Evolutionary conservation across 2,888 invertebrate species (phyloP).

Genomic region (Minunthozetes semirufus): DNA sequence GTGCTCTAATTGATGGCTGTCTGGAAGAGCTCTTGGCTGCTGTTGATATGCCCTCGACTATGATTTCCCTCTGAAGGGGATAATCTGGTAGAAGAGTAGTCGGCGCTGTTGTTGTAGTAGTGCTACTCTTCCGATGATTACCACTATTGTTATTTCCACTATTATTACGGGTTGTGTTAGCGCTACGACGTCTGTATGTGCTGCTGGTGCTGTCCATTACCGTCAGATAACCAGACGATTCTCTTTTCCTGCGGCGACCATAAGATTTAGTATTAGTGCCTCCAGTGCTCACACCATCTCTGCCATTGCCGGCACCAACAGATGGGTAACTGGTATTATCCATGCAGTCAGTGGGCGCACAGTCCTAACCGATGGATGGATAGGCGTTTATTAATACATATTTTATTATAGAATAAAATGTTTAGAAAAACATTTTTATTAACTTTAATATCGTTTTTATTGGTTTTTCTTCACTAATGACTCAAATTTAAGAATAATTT

Average conservation of each 20-base stretch:
- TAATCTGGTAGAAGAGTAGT: slow-evolving; percentile 41
- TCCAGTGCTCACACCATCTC: neutral
- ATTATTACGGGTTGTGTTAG: neutral
- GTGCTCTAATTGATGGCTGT: neutral
- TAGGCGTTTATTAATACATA: no score
- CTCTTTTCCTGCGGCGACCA: slow-evolving; percentile 45
- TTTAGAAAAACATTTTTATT: no score
- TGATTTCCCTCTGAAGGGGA: slow-evolving; percentile 44
- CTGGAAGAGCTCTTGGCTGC: slow-evolving; percentile 2
- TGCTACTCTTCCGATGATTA: neutral
- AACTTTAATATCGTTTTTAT: no score
- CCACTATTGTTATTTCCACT: neutral
- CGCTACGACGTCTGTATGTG: neutral
- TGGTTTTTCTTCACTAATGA: no score
- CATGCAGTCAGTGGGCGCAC: slow-evolving; percentile 56
- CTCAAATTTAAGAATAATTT: no score
- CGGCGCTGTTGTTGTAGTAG: neutral
- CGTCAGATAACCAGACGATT: slow-evolving; percentile 40
- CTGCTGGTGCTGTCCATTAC: neutral
- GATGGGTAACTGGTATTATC: neutral
- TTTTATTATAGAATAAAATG: no score
- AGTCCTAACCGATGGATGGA: slow-evolving; percentile 50
- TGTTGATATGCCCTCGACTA: slow-evolving; percentile 43
- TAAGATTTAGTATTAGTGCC: slow-evolving; percentile 9
- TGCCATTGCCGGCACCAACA: neutral